phyloP scores from a whole-genome alignment of 1,140 invertebrate species.

The Arion vulgaris region DNA sequence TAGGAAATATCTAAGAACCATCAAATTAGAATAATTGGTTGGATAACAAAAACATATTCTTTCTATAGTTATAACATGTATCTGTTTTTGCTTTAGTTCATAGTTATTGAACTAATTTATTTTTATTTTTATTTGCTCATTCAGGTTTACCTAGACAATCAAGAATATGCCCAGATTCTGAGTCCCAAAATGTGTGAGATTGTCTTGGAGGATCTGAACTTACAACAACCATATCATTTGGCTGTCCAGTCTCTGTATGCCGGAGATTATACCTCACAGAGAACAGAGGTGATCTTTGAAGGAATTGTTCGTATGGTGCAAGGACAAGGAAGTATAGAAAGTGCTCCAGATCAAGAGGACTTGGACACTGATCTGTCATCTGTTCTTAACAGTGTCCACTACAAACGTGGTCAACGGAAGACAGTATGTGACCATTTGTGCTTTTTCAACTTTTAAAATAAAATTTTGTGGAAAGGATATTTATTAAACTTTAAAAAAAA shows the following conservation, averaged over 20 bases:
- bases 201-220: constrained; percentile 57
- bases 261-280: constrained; percentile 54
- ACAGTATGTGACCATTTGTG: constrained; percentile 47
- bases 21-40: too few relatives aligned
- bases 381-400: constrained; percentile 53
- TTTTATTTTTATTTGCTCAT: too few relatives aligned
- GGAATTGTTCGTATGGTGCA: constrained; percentile 38
- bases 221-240: constrained; percentile 52
- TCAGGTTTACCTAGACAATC: constrained; percentile 62
- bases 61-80: too few relatives aligned
- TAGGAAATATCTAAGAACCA: too few relatives aligned
- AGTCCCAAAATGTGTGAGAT: constrained; percentile 55
- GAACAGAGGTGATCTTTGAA: constrained; percentile 58
- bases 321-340: constrained; percentile 18
- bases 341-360: constrained; percentile 37
- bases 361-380: constrained; percentile 55
- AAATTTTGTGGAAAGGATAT: too few relatives aligned
- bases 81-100: too few relatives aligned
- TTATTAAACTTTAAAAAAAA: too few relatives aligned
- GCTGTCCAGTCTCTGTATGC: constrained; percentile 61
- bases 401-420: constrained; percentile 52
- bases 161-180: constrained; percentile 48
- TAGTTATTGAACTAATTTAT: too few relatives aligned
- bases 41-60: too few relatives aligned
- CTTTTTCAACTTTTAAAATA: too few relatives aligned